phyloP scores from a whole-genome alignment of 2,797 vertebrate genomes.

The Sebastes matsubarae region DNA sequence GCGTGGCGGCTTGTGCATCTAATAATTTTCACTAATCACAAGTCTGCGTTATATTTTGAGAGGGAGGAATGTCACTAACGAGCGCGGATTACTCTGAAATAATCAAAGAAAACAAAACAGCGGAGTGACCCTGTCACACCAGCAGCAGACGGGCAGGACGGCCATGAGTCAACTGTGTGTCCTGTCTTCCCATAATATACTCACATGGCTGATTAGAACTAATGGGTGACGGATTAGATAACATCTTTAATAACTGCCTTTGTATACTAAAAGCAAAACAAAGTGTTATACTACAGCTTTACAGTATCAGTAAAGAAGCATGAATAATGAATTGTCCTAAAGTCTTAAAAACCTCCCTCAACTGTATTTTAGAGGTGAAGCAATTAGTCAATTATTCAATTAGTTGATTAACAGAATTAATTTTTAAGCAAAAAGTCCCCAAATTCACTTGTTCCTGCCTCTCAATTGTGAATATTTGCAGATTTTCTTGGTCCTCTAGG shows the following conservation, averaged over 20 bases:
- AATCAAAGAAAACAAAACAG: slow-evolving; percentile 62
- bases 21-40: slow-evolving; percentile 69
- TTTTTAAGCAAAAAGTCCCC: background rate
- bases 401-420: background rate
- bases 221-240: slow-evolving; percentile 19
- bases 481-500: background rate
- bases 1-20: slow-evolving; percentile 25
- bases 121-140: background rate
- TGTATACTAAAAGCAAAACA: slow-evolving; percentile 3
- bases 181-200: slow-evolving; percentile 10
- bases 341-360: background rate
- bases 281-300: background rate
- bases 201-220: slow-evolving; percentile 11
- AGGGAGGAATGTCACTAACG: slow-evolving; percentile 58
- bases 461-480: background rate
- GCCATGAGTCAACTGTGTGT: slow-evolving; percentile 18
- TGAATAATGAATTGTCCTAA: background rate
- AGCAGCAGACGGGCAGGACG: background rate
- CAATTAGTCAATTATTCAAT: background rate
- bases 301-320: background rate
- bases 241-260: slow-evolving; percentile 10
- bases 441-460: background rate
- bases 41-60: slow-evolving; percentile 57
- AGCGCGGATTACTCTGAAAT: slow-evolving; percentile 58
- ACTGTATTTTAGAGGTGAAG: background rate